Base-by-base conservation (phyloP, 2,113 vertebrate species). In the Myiozetetes cayanensis region DNA sequence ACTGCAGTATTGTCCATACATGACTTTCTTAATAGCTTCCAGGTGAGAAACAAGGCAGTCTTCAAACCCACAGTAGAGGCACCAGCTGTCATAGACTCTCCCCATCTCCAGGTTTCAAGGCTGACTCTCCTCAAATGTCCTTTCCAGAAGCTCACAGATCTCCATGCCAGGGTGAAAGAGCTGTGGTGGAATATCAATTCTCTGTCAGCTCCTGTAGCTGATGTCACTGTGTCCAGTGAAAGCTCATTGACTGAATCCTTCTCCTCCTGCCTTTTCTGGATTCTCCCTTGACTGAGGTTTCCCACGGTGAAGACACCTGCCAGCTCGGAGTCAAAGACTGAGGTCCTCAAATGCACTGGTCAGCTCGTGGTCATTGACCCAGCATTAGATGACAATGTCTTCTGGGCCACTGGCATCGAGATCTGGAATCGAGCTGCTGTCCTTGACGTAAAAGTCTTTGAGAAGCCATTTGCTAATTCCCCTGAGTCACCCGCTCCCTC, bases 391-490 rank as follows among this genome's bases (percentile, higher is more conserved):
- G 87, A 71, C 93, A 92, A 35, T 16, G 50, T 58, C 80, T 93
- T 65, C 70, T 87, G 85, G 68, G 49, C 76, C 79, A 92, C 92
- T 75, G 80, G 79, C 92, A 94, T 33, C 6, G 3, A 49, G 46
- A 46, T 61, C 71, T 73, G 82, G 47, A 87, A 82, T 11, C 0
- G 14, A 92, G 75, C 65, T 96, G 61, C 66, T 75, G 92, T 62
- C 39, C 90, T 87, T 94, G 93, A 95, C 30, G 70, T 87, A 95
- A 90, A 87, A 90, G 86, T 49, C 86, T 96, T 97, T 81, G 89
- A 79, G 96, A 96, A 96, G 92, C 85, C 95, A 90, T 89, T 94
- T 93, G 86, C 83, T 95, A 79, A 96, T 87, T 96, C 93, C 88
- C 92, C 80, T 95, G 90, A 95, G 88, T 96, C 85, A 95, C 88